Base-by-base conservation (phyloP, 2,797 vertebrate species). In the Geotrypetes seraphini region DNA sequence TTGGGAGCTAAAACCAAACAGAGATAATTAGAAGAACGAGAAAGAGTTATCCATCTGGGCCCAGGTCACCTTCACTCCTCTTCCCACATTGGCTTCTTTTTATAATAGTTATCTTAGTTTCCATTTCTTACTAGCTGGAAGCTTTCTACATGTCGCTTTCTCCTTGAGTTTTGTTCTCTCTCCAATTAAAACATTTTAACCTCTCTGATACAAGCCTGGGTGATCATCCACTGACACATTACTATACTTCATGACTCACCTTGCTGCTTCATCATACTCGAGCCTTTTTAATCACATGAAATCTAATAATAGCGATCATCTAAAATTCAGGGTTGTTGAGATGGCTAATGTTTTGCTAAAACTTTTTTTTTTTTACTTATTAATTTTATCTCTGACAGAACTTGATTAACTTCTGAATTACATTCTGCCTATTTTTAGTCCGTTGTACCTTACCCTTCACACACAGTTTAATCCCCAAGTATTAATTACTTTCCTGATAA, bases 401-500 rank as follows among this genome's bases (percentile, higher is more conserved):
- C 56, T 63, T 83, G 76, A 83, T 83, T 80, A 81, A 60, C 65
- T 75, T 72, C 67, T 73, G 75, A 83, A 81, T 80, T 76, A 71
- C 65, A 40, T 45, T 10, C 20, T 60, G 59, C 53, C 73, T 83
- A 83, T 83, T 81, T 81, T 79, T 79, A 79, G 72, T 63, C 47
- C 53, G 56, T 60, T 51, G 34, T 67, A 63, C 61, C 74, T 78
- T 78, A 83, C 67, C 76, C 75, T 80, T 81, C 76, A 81, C 76
- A 81, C 75, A 74, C 71, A 78, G 73, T 83, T 80, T 83, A 81
- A 79, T 79, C 74, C 71, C 71, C 63, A 71, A 68, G 73, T 75
- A 79, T 81, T 76, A 73, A 81, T 78, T 75, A 39, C 35, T 80
- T 71, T 79, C 66, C 54, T 66, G 76, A 71, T 74, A 78, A 64